Evolutionary conservation across 2,113 vertebrate genomes (phyloP).

Genomic region (Erythrolamprus reginae): DNA sequence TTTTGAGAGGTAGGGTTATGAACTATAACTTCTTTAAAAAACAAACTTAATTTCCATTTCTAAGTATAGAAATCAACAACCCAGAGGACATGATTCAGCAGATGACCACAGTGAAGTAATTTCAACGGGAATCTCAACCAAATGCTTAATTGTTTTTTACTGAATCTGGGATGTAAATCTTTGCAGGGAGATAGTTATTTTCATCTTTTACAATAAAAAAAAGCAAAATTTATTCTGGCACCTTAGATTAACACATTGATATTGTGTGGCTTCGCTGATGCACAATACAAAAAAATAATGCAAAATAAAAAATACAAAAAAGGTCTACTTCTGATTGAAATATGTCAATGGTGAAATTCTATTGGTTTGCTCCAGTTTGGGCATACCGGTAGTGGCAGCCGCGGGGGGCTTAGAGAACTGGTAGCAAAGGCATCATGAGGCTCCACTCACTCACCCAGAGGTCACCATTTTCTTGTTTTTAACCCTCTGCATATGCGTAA

Average conservation of each 20-base stretch:
- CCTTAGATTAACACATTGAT: neutral
- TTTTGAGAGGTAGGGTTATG: neutral
- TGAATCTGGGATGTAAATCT: neutral
- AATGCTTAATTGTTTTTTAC: neutral
- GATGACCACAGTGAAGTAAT: neutral
- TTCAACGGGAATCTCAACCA: neutral
- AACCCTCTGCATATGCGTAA: too few relatives aligned
- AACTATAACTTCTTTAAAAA: neutral
- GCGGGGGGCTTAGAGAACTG: too few relatives aligned
- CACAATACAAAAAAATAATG: neutral
- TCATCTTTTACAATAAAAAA: neutral
- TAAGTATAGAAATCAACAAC: neutral
- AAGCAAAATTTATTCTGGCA: neutral
- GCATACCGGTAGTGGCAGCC: too few relatives aligned
- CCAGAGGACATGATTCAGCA: neutral
- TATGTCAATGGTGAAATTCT: too few relatives aligned
- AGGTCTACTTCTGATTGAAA: neutral
- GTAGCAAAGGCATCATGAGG: too few relatives aligned
- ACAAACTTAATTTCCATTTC: neutral
- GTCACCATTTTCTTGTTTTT: too few relatives aligned
- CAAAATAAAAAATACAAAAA: neutral
- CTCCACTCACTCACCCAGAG: too few relatives aligned
- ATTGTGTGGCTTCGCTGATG: neutral
- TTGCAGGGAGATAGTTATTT: neutral
- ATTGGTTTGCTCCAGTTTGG: too few relatives aligned